A percentile compares a stretch with the other conserved stretches of the same genome.
Conservation (phyloP, 2,113 vertebrate genomes). For the Cichladusa arquata region DNA sequence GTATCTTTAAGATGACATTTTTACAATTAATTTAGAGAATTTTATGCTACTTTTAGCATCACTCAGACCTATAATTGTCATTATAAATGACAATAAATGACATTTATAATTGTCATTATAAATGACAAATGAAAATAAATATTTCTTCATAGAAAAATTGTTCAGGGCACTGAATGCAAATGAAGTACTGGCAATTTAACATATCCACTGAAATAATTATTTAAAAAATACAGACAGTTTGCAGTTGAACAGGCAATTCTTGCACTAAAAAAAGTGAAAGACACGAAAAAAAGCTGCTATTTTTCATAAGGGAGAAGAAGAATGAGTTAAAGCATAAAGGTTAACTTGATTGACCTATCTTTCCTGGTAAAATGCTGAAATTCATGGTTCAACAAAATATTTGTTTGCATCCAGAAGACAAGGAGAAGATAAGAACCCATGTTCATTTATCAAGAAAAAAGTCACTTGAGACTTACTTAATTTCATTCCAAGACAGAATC, state of each 20-base stretch:
- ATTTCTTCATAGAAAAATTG: not conserved
- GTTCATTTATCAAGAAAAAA: not conserved
- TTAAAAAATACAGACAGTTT: not conserved
- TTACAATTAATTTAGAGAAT: not conserved
- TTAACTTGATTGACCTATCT: slow-evolving; percentile 1
- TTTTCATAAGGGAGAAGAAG: not conserved
- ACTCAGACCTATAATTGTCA: not conserved
- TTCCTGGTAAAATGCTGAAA: not conserved
- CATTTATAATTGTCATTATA: not conserved
- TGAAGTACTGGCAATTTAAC: not conserved
- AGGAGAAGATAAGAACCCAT: not conserved
- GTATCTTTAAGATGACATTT: not conserved
- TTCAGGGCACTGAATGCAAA: not conserved
- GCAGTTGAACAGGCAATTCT: not conserved
- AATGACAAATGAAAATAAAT: not conserved
- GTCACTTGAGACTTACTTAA: not conserved
- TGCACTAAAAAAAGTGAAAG: not conserved
- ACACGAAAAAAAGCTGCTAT: not conserved
- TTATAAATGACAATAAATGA: not conserved
- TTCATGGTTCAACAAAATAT: not conserved
- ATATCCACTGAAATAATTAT: not conserved
- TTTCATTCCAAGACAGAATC: not conserved
- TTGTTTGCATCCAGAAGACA: not conserved
- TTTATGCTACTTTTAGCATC: not conserved
- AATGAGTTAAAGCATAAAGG: not conserved